Conservation (phyloP, 2,888 invertebrate species). For the Sphecodes monilicornis region DNA sequence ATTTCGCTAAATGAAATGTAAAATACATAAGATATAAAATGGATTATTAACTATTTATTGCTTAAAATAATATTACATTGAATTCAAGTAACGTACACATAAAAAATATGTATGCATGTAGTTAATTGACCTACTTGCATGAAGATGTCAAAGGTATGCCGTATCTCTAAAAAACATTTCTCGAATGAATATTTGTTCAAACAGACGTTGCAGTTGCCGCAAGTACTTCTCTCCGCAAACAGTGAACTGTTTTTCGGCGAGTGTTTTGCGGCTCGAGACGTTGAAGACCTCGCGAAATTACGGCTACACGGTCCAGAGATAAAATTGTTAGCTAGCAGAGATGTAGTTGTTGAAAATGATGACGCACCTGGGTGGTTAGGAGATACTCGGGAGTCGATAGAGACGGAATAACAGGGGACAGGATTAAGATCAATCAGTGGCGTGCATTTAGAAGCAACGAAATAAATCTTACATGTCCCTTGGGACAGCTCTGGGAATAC, state of each 20-base stretch:
- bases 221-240: not conserved
- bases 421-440: constrained; percentile 72
- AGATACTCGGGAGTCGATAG: constrained; percentile 59
- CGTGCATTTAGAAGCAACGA: constrained; percentile 46
- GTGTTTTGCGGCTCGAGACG: not conserved
- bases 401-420: constrained; percentile 49
- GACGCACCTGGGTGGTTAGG: constrained; percentile 37
- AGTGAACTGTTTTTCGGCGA: not conserved
- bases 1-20: too few relatives aligned
- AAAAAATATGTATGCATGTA: not conserved
- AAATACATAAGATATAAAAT: too few relatives aligned
- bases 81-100: not conserved
- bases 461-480: constrained; percentile 52
- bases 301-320: not conserved
- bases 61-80: not conserved
- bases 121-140: not conserved
- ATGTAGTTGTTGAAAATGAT: constrained; percentile 60
- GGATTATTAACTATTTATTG: too few relatives aligned
- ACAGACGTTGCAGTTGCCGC: not conserved
- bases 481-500: constrained; percentile 24
- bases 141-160: not conserved
- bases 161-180: not conserved
- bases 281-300: not conserved
- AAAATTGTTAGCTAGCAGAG: constrained; percentile 29
- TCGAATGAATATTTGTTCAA: not conserved